Percentiles rank a stretch among this genome's conserved stretches.
Conservation (phyloP, 2,113 vertebrate species). For the Oncorhynchus mykiss region DNA sequence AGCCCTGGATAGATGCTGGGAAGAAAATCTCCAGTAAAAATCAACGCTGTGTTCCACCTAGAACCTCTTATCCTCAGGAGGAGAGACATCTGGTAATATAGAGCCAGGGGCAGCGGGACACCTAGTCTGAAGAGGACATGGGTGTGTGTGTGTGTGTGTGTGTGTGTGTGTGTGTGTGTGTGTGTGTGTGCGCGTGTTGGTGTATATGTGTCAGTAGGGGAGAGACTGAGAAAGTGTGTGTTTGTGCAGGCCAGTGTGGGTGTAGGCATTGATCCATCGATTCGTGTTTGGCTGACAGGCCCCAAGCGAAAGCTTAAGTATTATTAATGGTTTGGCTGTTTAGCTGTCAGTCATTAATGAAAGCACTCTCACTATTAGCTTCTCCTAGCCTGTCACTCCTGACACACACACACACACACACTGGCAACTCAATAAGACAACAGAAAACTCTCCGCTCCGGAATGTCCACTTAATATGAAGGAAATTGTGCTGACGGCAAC, state of each 20-base stretch:
- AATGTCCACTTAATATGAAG: too few relatives aligned
- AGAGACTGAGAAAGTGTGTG: constrained; percentile 27
- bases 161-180: constrained; percentile 1
- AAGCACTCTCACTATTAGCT: constrained; percentile 57
- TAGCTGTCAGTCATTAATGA: constrained; percentile 72
- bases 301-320: constrained; percentile 66
- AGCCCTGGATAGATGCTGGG: constrained; percentile 51
- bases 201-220: constrained; percentile 21
- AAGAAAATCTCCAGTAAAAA: constrained; percentile 26
- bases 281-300: constrained; percentile 54
- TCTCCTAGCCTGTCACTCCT: constrained; percentile 53
- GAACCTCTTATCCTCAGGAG: constrained; percentile 40
- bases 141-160: constrained; percentile 16
- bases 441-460: too few relatives aligned
- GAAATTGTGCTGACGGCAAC: too few relatives aligned
- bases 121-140: constrained; percentile 41
- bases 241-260: constrained; percentile 26
- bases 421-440: not conserved
- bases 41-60: constrained; percentile 19
- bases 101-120: constrained; percentile 56
- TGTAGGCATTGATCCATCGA: constrained; percentile 69
- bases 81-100: constrained; percentile 50
- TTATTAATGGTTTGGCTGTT: constrained; percentile 70
- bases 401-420: too few relatives aligned
- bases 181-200: constrained; percentile 14